Percentiles rank a stretch among this genome's conserved stretches.
Conservation (phyloP, 2,888 invertebrate genomes). For the Gisinianus flammeolus region DNA sequence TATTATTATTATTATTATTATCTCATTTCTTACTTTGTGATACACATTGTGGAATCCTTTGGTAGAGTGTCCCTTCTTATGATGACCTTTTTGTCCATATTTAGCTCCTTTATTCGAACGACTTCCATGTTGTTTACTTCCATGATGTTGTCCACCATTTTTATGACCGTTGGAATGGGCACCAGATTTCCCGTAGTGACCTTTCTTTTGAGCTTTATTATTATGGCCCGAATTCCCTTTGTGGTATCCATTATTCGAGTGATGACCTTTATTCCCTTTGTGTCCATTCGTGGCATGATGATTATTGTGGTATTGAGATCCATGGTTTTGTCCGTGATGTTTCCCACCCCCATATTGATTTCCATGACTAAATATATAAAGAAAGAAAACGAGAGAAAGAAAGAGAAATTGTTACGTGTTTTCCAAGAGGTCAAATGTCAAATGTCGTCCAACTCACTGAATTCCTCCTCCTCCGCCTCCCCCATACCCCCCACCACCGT, state of each 20-base stretch:
- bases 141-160: slow-evolving; percentile 54
- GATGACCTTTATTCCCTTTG: slow-evolving; percentile 45
- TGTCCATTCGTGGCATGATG: slow-evolving; percentile 42
- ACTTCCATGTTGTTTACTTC: slow-evolving; percentile 50
- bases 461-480: slow-evolving; percentile 26
- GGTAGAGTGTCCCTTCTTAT: slow-evolving; percentile 54
- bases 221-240: slow-evolving; percentile 53
- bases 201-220: slow-evolving; percentile 53
- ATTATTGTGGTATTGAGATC: slow-evolving; percentile 29
- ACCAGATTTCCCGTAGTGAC: slow-evolving; percentile 47
- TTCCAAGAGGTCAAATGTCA: background rate
- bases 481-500: slow-evolving; percentile 34
- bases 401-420: too few species aligned
- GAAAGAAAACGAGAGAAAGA: background rate
- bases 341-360: slow-evolving; percentile 8
- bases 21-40: slow-evolving; percentile 49
- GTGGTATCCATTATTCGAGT: slow-evolving; percentile 46
- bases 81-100: slow-evolving; percentile 54
- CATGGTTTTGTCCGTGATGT: slow-evolving; percentile 40
- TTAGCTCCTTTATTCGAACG: slow-evolving; percentile 48
- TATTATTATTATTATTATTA: background rate
- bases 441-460: too few species aligned
- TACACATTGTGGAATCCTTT: slow-evolving; percentile 57
- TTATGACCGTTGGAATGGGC: slow-evolving; percentile 54
- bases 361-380: slow-evolving; percentile 28